Evolutionary conservation across 2,888 invertebrate genomes (phyloP), one percentile per base, ranked within the genome.

Genomic region (Leptopilina drosophilae): DNA sequence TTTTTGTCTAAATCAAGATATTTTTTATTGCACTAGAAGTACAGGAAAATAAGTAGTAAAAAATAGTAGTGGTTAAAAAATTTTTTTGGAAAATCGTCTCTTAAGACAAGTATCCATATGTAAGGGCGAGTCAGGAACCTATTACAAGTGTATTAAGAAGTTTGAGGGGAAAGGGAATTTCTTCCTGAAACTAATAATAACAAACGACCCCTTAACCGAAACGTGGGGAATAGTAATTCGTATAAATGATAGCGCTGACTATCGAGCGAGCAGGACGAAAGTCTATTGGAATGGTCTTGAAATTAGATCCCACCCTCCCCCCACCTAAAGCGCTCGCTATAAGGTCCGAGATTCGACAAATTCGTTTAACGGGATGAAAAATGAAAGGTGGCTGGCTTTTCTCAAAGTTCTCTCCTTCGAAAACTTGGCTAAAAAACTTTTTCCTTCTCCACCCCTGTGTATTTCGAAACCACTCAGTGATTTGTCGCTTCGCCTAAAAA

Each of bases 321-420:
- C 87, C 33, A 87, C 89, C 89, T 89, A 87, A 88, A 85, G 42
- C 8, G 5, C 66, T 85, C 85, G 33, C 33, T 33, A 33, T 86
- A 85, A 84, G 85, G 87, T 89, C 89, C 89, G 87, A 88, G 88
- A 85, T 89, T 89, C 88, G 91, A 91, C 91, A 91, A 91, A 91
- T 91, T 91, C 91, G 88, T 90, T 91, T 91, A 91, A 89, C 85
- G 85, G 85, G 83, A 87, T 90, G 91, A 91, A 91, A 91, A 91
- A 91, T 91, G 91, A 90, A 87, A 81, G 82, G 84, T 81, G 78
- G 80, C 81, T 82, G 20, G 20, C 20, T 33, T 33, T 75, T 66
- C 77, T 62, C 64, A 79, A 81, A 49, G 12, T 49, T 49, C 81
- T 80, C 76, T 79, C 76, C 80, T 80, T 26, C 80, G 11, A 49